Conservation (phyloP, 2,888 invertebrate genomes). For the Petrolisthes cinctipes region DNA sequence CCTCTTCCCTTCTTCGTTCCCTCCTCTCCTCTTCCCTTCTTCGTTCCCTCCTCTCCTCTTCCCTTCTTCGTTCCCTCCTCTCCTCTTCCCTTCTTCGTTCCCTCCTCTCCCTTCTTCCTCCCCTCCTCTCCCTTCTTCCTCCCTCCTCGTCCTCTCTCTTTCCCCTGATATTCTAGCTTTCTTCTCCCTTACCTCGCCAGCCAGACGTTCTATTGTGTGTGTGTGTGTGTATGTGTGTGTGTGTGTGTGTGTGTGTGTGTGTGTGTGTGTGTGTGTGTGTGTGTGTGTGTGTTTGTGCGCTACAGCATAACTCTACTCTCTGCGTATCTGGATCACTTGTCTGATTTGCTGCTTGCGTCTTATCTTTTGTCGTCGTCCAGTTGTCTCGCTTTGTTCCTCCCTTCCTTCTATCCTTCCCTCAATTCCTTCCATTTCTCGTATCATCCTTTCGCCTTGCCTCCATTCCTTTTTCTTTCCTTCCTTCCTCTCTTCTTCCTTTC, state of each 20-base stretch:
- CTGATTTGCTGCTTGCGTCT: background rate
- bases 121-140: background rate
- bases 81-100: background rate
- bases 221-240: background rate
- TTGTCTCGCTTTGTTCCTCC: background rate
- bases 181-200: background rate
- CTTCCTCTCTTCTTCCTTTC: background rate
- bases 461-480: slow-evolving; percentile 10
- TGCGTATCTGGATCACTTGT: background rate
- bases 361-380: background rate
- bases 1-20: background rate
- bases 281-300: background rate
- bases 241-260: background rate
- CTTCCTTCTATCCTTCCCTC: background rate
- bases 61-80: background rate
- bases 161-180: too few relatives aligned
- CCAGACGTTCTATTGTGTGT: background rate
- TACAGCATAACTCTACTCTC: background rate
- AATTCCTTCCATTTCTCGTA: background rate
- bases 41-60: background rate
- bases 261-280: background rate
- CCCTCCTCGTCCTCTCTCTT: too few relatives aligned
- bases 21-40: background rate
- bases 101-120: background rate
- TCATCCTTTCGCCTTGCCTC: background rate